Conservation (phyloP, 2,888 invertebrate species). For the Chrysodeixis includens region DNA sequence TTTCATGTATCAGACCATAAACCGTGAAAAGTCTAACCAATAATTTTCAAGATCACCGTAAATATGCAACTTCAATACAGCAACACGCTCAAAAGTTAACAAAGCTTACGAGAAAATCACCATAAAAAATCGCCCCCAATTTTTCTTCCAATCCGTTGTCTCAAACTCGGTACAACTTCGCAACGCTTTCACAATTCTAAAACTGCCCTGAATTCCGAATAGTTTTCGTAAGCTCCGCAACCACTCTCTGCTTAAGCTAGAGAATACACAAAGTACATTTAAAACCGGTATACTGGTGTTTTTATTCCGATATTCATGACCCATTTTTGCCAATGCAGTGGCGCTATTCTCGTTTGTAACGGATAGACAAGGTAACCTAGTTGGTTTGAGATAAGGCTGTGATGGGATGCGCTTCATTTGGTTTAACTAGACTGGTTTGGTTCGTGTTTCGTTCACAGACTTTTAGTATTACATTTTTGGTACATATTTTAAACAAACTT, state of each 20-base stretch:
- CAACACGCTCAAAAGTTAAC: too few species aligned
- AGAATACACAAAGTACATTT: conserved; percentile 39
- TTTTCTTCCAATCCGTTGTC: conserved; percentile 1
- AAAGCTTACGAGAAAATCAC: too few species aligned
- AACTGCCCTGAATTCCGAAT: conserved; percentile 21
- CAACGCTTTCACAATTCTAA: conserved; percentile 10
- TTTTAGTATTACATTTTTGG: background rate
- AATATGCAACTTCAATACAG: too few species aligned
- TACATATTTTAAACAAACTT: too few species aligned
- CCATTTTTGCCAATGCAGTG: conserved; percentile 47
- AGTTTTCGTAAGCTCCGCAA: conserved; percentile 18
- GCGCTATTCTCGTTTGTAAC: conserved; percentile 35
- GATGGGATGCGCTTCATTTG: conserved; percentile 22
- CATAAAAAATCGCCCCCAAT: background rate
- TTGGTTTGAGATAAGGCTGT: conserved; percentile 39
- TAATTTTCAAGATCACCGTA: too few species aligned
- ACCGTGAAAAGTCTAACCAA: too few species aligned
- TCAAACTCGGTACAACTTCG: background rate
- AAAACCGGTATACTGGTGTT: conserved; percentile 30
- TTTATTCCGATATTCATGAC: conserved; percentile 51
- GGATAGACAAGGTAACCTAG: conserved; percentile 36
- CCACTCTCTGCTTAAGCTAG: conserved; percentile 16
- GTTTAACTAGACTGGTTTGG: background rate
- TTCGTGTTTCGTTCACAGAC: background rate
- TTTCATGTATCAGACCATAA: too few species aligned